Evolutionary conservation across 2,888 invertebrate genomes (phyloP), one percentile per base, ranked within the genome.

Genomic region (Noctuana brunneofusca): DNA sequence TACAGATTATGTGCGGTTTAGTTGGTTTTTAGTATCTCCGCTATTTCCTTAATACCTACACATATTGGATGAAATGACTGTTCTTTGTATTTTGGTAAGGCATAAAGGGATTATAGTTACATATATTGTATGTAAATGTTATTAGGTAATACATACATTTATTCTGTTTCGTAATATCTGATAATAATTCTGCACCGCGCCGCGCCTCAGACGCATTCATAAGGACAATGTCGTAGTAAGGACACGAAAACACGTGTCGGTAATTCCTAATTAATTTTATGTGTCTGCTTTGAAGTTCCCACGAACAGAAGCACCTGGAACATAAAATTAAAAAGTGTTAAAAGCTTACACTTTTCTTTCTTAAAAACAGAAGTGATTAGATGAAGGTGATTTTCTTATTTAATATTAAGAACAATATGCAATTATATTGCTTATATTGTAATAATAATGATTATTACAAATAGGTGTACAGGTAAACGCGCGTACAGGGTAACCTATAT

Each of bases 201-300:
- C 8, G 49, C 24, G 11, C 27, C 14, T 60, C 32, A 30, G 46
- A 2, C 46, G 11, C 20, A 24, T 22, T 24, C 22, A 20, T 49
- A 32, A 60, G 59, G 59, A 60, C 46, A 60, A 60, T 46, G 59
- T 60, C 53, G 35, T 35, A 9, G 22, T 46, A 46, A 54, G 59
- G 52, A 53, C 46, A 35, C 22, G 11, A 53, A 27, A 53, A 53
- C 53, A 60, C 53, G 46, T 60, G 59, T 46, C 14, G 35, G 38
- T 32, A 54, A 53, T 60, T 60, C 46, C 43, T n/a, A 43, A 50
- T 30, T 43, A 46, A 35, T 38, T 54, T 60, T 60, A 48, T 49
- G 46, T 60, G 48, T 55, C 54, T 52, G 54, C 24, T 54, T 55
- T 46, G 35, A 30, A 16, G 27, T 38, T 55, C 35, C 24, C 54